Percentiles rank a stretch among this genome's conserved stretches.
Evolutionary conservation across 2,888 invertebrate species (phyloP).

Genomic region (Caenorhabditis sp.): DNA sequence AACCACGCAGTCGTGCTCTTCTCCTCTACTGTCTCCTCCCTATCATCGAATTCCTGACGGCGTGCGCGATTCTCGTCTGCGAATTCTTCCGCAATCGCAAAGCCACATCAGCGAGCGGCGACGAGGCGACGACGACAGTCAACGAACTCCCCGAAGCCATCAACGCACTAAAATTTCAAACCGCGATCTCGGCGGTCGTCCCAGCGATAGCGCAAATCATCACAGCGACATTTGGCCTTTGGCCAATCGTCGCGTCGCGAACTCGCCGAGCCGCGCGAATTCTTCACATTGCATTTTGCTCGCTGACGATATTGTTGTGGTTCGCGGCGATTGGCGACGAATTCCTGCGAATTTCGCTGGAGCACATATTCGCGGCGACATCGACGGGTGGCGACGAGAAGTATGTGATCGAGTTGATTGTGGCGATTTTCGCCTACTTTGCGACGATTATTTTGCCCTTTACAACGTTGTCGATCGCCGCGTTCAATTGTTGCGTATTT

Average conservation of each 20-base stretch:
- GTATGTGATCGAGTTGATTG: constrained; percentile 36
- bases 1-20: constrained; percentile 5
- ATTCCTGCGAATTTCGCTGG: constrained; percentile 34
- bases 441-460: constrained; percentile 39
- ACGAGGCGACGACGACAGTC: not conserved
- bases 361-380: constrained; percentile 18
- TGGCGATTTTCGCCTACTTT: constrained; percentile 37
- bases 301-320: constrained; percentile 33
- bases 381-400: constrained; percentile 26
- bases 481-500: constrained; percentile 7
- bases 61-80: constrained; percentile 17
- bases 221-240: constrained; percentile 40
- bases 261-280: constrained; percentile 23
- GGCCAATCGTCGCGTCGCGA: constrained; percentile 23
- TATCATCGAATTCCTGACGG: constrained; percentile 19
- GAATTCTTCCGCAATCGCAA: constrained; percentile 20
- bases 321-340: constrained; percentile 36
- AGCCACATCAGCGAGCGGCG: not conserved
- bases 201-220: constrained; percentile 43
- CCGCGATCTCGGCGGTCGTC: constrained; percentile 27
- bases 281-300: constrained; percentile 36
- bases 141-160: not conserved
- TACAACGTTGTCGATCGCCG: constrained; percentile 23
- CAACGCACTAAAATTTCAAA: not conserved
- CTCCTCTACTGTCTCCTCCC: constrained; percentile 22